A percentile compares a stretch with the other conserved stretches of the same genome.
Conservation (phyloP, 2,888 invertebrate genomes). For the Caenorhabditis zanzibari region DNA sequence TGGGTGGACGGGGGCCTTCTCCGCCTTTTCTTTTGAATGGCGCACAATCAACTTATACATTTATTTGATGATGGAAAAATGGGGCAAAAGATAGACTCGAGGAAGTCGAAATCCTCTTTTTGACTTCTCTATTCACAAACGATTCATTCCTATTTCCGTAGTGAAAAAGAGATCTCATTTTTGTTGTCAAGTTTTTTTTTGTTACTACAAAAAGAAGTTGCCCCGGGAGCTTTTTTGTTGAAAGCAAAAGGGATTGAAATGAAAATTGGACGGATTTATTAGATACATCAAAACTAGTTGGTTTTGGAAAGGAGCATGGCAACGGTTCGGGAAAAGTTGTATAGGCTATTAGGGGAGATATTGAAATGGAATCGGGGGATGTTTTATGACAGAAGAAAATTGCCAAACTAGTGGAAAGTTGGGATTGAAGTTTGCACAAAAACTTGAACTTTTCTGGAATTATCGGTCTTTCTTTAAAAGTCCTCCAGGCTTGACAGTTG, state of each 20-base stretch:
- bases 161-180: constrained; percentile 20
- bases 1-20: neutral
- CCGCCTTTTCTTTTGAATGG: constrained; percentile 51
- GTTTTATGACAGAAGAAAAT: neutral
- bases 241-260: neutral
- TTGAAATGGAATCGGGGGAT: neutral
- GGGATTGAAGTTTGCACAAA: too few relatives aligned
- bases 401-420: neutral
- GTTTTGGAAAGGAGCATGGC: constrained; percentile 16
- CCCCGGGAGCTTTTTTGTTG: neutral
- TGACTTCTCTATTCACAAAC: constrained; percentile 26
- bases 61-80: constrained; percentile 50
- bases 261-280: constrained; percentile 16
- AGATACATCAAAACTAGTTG: constrained; percentile 11
- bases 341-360: neutral
- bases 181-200: constrained; percentile 1
- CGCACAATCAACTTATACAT: constrained; percentile 59
- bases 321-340: constrained; percentile 8
- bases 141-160: constrained; percentile 39
- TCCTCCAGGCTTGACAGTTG: too few relatives aligned
- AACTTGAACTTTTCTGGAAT: too few relatives aligned
- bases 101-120: neutral
- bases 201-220: neutral
- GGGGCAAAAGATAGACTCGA: constrained; percentile 3
- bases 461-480: too few relatives aligned